Base-by-base conservation (phyloP, 1,140 invertebrate species). In the Danaus plexippus region DNA sequence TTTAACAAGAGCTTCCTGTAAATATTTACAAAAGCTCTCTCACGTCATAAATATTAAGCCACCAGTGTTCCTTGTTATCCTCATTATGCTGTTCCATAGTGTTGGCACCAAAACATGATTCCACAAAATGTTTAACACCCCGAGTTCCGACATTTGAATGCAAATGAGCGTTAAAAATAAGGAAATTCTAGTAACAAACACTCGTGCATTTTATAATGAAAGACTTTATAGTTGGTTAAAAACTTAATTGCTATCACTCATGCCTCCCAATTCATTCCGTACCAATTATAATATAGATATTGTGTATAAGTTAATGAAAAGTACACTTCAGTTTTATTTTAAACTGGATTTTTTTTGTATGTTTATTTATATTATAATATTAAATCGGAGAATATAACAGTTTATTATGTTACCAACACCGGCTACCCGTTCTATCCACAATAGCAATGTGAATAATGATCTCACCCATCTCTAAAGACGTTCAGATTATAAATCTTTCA, bases 401-500 rank as follows among this genome's bases (percentile, higher is more conserved):
- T 52, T 48, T 13, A 18, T 22, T 12, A 15, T 22, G 18, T 52
- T 59, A 11, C 40, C 15, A 43, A 60, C 52, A 51, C 54, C 12
- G 45, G 46, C 54, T 11, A 42, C 58, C 52, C 18, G 50, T 57
- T 53, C 51, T 55, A 51, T 52, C 59, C 57, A 72, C 71, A 78
- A 77, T 78, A 54, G 60, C 66, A 46, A 44, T 76, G 74, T 83
- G 78, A 85, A 80, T 79, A 85, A 85, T 77, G 73, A 71, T 63
- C 43, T 54, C 66, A 71, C 67, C 66, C 22, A 32, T 32, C 62
- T 71, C 69, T 67, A 68, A 61, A 66, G 61, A 70, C 69, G 59
- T 61, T 55, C 53, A 75, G 71, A 80, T 32, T 75, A 81, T 81
- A 84, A 84, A 81, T 84, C 78, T 84, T 75, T 72, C 69, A 71